These are phyloP conservation scores for Xyliphius kryptos DNA, from an alignment of 2,113 vertebrate genomes.

Conservation along the genomic window DNA sequence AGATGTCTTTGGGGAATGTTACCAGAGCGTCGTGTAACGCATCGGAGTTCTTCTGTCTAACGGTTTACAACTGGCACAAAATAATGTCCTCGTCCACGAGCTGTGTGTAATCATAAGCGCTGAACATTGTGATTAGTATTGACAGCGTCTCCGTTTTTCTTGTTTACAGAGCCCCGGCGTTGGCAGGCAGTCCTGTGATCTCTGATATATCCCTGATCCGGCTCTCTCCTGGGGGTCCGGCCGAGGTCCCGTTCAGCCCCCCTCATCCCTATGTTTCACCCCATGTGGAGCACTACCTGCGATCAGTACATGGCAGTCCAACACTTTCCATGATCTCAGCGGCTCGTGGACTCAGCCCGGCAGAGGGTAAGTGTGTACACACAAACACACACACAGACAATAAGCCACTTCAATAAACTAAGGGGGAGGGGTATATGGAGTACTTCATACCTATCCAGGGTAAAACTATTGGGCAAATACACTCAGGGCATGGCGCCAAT, in stretches of 20 bases:
- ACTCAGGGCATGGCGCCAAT: too few relatives aligned
- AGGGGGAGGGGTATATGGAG: too few relatives aligned
- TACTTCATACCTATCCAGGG: neutral
- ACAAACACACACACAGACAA: neutral
- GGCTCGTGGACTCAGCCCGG: constrained; percentile 81
- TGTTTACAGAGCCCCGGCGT: constrained; percentile 69
- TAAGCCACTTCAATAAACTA: too few relatives aligned
- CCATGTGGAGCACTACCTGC: constrained; percentile 95
- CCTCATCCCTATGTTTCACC: constrained; percentile 79
- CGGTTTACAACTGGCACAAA: too few relatives aligned
- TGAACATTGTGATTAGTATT: neutral
- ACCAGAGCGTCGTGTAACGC: neutral
- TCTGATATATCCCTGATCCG: constrained; percentile 91
- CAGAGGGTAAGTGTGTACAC: constrained; percentile 69
- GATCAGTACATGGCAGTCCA: constrained; percentile 83
- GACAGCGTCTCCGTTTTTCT: neutral
- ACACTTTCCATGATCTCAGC: constrained; percentile 87
- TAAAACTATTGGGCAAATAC: too few relatives aligned
- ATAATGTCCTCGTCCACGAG: too few relatives aligned
- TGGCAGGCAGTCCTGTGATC: constrained; percentile 81
- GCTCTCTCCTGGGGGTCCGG: constrained; percentile 75
- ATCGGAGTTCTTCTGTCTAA: too few relatives aligned
- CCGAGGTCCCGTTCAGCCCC: constrained; percentile 77
- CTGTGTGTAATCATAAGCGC: too few relatives aligned
- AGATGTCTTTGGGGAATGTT: neutral